Evolutionary conservation across 2,113 vertebrate genomes (phyloP).

Genomic region (Daphoenositta chrysoptera): DNA sequence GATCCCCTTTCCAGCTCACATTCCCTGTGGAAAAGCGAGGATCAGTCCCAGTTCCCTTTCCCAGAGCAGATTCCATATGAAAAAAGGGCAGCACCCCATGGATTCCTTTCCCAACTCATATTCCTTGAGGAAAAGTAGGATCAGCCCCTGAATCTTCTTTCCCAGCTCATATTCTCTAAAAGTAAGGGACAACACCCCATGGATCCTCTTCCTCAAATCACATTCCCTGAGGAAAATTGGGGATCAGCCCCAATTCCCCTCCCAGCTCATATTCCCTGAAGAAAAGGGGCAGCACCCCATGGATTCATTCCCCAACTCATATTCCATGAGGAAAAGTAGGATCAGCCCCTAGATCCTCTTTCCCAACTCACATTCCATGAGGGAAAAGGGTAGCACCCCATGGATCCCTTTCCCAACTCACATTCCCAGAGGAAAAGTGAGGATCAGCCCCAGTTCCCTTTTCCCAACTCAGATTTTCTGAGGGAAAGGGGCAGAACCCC

Average conservation of each 20-base stretch:
- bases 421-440: background rate
- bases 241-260: too few relatives aligned
- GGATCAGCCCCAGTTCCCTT: background rate
- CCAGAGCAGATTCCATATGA: too few relatives aligned
- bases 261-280: too few relatives aligned
- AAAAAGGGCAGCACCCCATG: too few relatives aligned
- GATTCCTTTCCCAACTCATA: background rate
- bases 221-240: background rate
- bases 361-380: background rate
- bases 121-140: background rate
- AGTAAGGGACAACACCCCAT: background rate
- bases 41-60: background rate
- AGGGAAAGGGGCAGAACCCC: background rate
- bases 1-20: background rate
- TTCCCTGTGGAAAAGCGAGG: background rate
- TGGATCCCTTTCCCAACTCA: background rate
- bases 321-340: too few relatives aligned
- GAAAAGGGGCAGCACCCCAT: too few relatives aligned
- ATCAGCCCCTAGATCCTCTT: background rate
- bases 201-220: background rate
- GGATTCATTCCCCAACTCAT: too few relatives aligned
- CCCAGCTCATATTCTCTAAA: rapidly evolving
- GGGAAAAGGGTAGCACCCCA: background rate
- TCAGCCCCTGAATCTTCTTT: background rate
- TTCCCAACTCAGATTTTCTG: rapidly evolving